Conservation (phyloP, 35 echinoderm and acorn worm species). For the Diadema setosum region DNA sequence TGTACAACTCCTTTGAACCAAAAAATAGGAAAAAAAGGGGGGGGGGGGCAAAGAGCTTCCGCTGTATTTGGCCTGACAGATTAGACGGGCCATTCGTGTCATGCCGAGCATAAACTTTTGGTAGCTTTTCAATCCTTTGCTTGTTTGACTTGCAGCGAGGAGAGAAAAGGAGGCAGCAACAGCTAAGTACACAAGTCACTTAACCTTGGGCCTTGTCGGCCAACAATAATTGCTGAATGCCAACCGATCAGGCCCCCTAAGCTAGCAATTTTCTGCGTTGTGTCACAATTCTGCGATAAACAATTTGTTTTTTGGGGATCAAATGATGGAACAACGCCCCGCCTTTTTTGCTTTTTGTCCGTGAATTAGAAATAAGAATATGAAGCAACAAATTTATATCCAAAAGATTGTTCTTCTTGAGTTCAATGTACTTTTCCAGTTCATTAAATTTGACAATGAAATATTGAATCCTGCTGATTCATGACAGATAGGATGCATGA, state of each 20-base stretch:
- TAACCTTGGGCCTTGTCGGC: background rate
- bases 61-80: background rate
- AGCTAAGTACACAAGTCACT: slow-evolving; percentile 18
- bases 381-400: too few relatives aligned
- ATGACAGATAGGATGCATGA: too few relatives aligned
- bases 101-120: background rate
- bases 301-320: too few relatives aligned
- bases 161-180: background rate
- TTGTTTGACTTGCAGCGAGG: background rate
- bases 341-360: too few relatives aligned
- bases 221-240: background rate
- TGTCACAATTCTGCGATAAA: too few relatives aligned
- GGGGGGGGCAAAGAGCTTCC: too few relatives aligned
- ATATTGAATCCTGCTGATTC: too few relatives aligned
- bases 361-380: too few relatives aligned
- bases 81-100: background rate
- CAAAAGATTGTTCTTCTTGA: background rate
- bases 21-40: too few relatives aligned
- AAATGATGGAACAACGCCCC: too few relatives aligned
- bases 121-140: background rate
- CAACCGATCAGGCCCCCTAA: background rate
- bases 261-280: background rate
- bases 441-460: slow-evolving; percentile 9
- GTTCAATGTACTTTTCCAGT: slow-evolving; percentile 3
- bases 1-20: background rate